phyloP scores from a whole-genome alignment of 2,797 vertebrate species.

The Leucoraja ocellata region DNA sequence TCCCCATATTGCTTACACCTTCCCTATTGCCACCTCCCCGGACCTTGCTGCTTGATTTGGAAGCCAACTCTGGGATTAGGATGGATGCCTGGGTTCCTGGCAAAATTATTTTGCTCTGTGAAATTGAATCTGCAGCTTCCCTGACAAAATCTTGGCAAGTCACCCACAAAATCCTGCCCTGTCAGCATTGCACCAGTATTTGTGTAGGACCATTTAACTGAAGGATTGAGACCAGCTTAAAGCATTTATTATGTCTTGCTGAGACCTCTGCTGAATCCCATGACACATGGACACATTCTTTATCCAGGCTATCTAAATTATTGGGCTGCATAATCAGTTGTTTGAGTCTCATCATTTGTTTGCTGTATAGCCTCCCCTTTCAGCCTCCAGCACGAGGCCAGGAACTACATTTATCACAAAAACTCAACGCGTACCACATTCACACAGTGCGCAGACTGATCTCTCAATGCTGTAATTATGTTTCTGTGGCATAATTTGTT shows the following conservation, averaged over 20 bases:
- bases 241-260: neutral
- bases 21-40: too few species aligned
- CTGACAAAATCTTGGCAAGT: neutral
- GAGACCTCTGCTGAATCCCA: neutral
- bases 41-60: too few species aligned
- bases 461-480: neutral
- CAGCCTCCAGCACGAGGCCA: neutral
- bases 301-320: neutral
- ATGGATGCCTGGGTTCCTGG: neutral
- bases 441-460: neutral
- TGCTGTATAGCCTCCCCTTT: neutral
- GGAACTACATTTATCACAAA: slow-evolving; percentile 14
- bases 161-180: neutral
- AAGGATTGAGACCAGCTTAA: neutral
- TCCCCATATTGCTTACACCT: neutral
- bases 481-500: slow-evolving; percentile 11
- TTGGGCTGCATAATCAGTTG: neutral
- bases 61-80: too few species aligned
- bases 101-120: neutral
- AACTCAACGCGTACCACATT: neutral
- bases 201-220: neutral
- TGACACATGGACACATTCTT: neutral
- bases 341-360: neutral
- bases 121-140: neutral
- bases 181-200: neutral